Evolutionary conservation across 2,113 vertebrate species (phyloP), one percentile per base, ranked within the genome.

Genomic region (Hyperopisus bebe): DNA sequence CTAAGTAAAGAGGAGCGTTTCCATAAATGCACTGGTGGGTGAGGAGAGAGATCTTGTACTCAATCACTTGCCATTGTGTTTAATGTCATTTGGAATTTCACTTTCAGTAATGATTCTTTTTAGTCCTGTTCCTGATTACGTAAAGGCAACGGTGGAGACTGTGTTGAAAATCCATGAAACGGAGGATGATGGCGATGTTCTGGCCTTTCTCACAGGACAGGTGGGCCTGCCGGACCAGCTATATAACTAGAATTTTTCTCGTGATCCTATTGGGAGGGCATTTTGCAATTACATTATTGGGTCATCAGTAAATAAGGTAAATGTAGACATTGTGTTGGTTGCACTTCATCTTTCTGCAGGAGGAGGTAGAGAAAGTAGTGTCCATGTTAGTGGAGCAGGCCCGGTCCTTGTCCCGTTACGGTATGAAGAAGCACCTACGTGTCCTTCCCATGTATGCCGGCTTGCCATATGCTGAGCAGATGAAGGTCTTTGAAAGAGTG

Each of bases 181-280:
- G 2, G 98, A 99, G 92, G 96, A 96, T 17, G 98, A 98, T 88
- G 98, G 98, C 88, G 98, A 99, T 89, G 96, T 99, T 89, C 87
- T 99, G 89, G 97, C 97, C 35, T 99, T 99, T 93, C 97, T 99
- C 90, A 99, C 98, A 86, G 98, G 98, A 46, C 98, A 99, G 98
- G 98, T 99, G 93, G 11, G 92, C 66, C 82, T 90, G 44, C 55
- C n/a, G 24, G 53, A 74, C 8, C 9, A 42, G 10, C 10, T 35
- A 2, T n/a, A 2, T 74, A 44, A 46, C 35, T 19, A 27, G 55
- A 88, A 27, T n/a, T 9, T 80, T 53, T 48, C 27, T 10, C 39
- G 66, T n/a, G 8, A 44, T 2, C 21, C 24, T 44, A n/a, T 88
- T 62, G 62, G 21, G 2, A 31, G n/a, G 0, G 51, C 44, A 44